These are phyloP conservation scores for Phalacrocorax carbo DNA, from an alignment of 2,113 vertebrate species.

Conservation along the genomic window DNA sequence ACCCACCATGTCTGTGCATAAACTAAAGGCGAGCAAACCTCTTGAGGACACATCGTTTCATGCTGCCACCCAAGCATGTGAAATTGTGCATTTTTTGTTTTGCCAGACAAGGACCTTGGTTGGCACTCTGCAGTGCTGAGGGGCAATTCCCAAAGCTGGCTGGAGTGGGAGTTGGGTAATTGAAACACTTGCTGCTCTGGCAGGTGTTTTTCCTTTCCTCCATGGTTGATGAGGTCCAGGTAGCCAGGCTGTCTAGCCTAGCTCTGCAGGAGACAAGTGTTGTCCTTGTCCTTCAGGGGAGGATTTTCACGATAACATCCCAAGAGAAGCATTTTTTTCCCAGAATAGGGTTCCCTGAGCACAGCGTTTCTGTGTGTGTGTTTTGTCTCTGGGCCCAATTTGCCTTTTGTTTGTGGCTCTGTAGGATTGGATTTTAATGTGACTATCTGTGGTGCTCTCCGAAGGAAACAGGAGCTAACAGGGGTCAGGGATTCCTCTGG, in stretches of 20 bases:
- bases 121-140: neutral
- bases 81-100: neutral
- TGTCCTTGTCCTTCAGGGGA: neutral
- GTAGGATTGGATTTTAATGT: neutral
- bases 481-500: neutral
- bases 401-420: neutral
- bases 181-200: neutral
- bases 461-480: neutral
- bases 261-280: neutral
- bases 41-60: fast-evolving
- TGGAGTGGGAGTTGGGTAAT: neutral
- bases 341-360: neutral
- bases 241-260: neutral
- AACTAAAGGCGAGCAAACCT: neutral
- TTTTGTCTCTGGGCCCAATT: neutral
- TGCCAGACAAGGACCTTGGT: neutral
- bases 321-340: neutral
- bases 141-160: neutral
- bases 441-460: neutral
- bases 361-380: neutral
- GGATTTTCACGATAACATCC: neutral
- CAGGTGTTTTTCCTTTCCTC: neutral
- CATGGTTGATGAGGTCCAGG: neutral
- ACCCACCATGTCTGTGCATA: fast-evolving
- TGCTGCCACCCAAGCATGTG: neutral